phyloP scores from a whole-genome alignment of 2,113 vertebrate genomes.

The Formicarius rufipectus region DNA sequence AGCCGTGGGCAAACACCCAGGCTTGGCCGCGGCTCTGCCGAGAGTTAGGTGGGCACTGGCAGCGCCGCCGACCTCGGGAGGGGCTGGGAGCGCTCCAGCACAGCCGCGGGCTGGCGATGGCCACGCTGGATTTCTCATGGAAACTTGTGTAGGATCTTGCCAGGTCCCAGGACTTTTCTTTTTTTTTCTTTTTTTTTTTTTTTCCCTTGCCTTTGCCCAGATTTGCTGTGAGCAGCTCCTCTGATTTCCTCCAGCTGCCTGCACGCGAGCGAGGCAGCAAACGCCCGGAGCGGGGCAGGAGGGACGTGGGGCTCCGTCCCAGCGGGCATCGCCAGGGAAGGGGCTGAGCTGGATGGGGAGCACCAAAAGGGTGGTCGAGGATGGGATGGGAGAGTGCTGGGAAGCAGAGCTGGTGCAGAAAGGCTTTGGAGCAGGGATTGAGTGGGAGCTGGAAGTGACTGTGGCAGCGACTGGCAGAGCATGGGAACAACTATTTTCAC shows the following conservation, averaged over 20 bases:
- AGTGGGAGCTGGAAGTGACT: background rate
- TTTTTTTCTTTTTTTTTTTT: background rate
- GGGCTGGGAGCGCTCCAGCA: slow-evolving; percentile 24
- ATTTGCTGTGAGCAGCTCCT: background rate
- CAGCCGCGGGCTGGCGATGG: background rate
- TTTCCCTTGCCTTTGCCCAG: slow-evolving; percentile 45
- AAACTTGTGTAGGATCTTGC: slow-evolving; percentile 19
- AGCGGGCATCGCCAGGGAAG: fast-evolving
- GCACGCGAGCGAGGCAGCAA: background rate
- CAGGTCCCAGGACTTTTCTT: slow-evolving; percentile 44
- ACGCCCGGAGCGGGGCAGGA: background rate
- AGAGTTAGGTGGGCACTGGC: slow-evolving; percentile 29
- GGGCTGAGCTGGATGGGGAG: background rate
- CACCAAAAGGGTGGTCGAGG: fast-evolving
- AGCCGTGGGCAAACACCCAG: background rate
- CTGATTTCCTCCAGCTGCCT: slow-evolving; percentile 60
- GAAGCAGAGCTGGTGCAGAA: background rate
- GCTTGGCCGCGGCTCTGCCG: background rate
- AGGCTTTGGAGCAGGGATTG: background rate
- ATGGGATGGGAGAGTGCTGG: background rate
- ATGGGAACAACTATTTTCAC: fast-evolving
- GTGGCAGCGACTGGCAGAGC: background rate
- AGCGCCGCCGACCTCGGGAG: background rate
- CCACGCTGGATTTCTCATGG: slow-evolving; percentile 43
- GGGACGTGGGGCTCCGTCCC: background rate